Base-by-base conservation (phyloP, 2,797 vertebrate species). In the Anisognathus igniventris region DNA sequence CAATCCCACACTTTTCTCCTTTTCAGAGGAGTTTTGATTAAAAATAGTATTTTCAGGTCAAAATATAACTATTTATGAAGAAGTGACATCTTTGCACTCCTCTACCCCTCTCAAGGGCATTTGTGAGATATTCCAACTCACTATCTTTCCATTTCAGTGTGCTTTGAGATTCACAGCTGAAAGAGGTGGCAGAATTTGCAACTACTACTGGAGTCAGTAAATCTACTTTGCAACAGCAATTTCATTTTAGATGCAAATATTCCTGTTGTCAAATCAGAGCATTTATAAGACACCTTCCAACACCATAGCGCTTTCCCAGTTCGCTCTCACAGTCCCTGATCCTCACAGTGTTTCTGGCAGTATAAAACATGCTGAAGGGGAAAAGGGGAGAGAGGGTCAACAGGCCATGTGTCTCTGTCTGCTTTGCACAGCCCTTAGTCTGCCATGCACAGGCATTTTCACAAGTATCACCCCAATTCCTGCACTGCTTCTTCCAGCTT, bases 51-150 rank as follows among this genome's bases (percentile, higher is more conserved):
- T 88, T 77, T 35, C 45, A 57, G 24, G 45, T 67, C 61, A 85
- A 82, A 89, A 90, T 61, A 25, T 20, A 94, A 73, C 58, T 74
- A 90, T 68, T 65, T 74, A 90, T 76, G 79, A 95, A 86, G 33
- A 94, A 71, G 7, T 13, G 65, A 57, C 24, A 58, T 40, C 80
- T 77, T 37, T 72, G 81, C 44, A 28, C 45, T 61, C 45, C 9
- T 35, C 28, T 6, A 16, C 6, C 4, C 7, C 39, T 31, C 7
- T 10, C 45, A 82, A 62, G 15, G 50, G 73, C 42, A 81, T 45
- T 54, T 65, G 30, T 77, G 35, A 80, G 83, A 77, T 70, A 77
- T 31, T 76, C 50, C 58, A 84, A 53, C 61, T 81, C 11, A 2
- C n/a, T 79, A 1, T 44, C 40, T 86, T 78, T 90, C 47, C 67